phyloP scores from a whole-genome alignment of 1,140 invertebrate genomes.

The Halotydeus destructor region DNA sequence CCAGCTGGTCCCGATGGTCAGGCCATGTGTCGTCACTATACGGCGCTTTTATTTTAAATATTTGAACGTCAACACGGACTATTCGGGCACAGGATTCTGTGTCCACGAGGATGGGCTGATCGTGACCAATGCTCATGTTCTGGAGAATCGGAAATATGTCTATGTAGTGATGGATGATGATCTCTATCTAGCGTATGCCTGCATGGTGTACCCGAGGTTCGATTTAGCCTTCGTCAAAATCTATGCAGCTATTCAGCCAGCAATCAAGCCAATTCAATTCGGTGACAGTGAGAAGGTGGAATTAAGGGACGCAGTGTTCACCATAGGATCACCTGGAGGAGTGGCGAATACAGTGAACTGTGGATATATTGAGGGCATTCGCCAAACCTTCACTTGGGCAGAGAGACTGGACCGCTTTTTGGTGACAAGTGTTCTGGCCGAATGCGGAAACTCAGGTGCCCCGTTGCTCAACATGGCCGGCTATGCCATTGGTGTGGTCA shows the following conservation, averaged over 20 bases:
- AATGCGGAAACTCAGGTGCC: constrained; percentile 84
- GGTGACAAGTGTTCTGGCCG: constrained; percentile 84
- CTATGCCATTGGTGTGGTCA: constrained; percentile 83
- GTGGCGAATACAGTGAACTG: constrained; percentile 67
- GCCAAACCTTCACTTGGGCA: constrained; percentile 48
- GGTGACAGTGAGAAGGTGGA: constrained; percentile 46
- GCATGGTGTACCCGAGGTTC: constrained; percentile 55
- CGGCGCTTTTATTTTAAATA: too few species aligned
- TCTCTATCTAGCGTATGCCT: constrained; percentile 43
- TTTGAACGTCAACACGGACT: too few species aligned
- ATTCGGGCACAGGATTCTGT: constrained; percentile 80
- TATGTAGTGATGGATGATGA: constrained; percentile 38
- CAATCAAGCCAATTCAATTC: constrained; percentile 50
- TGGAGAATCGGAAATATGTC: constrained; percentile 47
- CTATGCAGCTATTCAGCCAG: constrained; percentile 41
- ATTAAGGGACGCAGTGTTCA: constrained; percentile 75
- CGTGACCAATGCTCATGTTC: constrained; percentile 84
- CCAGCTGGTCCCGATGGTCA: too few species aligned
- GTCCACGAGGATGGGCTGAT: constrained; percentile 66
- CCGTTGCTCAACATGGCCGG: constrained; percentile 60
- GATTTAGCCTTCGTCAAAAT: constrained; percentile 69
- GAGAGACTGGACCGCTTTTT: constrained; percentile 72
- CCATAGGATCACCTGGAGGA: constrained; percentile 62
- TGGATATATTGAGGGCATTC: constrained; percentile 65
- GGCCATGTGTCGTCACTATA: too few species aligned